A percentile compares a stretch with the other conserved stretches of the same genome.
phyloP scores from a whole-genome alignment of 2,113 vertebrate species.

The Athene cunicularia region DNA sequence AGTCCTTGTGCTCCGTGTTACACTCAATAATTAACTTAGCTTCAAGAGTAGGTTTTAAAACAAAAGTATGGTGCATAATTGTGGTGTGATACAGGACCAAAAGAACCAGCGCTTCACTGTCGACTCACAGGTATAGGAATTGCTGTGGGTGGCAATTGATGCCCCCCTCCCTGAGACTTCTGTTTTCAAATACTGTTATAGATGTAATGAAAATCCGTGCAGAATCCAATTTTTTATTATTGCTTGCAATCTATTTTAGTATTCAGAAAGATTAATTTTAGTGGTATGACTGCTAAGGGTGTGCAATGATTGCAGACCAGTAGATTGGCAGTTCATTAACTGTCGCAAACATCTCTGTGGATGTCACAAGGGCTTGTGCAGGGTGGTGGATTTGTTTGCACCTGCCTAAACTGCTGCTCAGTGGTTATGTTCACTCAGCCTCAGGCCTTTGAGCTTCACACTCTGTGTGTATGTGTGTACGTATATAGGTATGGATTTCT shows the following conservation, averaged over 20 bases:
- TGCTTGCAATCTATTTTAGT: background rate
- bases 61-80: background rate
- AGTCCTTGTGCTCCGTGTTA: background rate
- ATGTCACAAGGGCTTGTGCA: background rate
- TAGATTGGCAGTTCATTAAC: fast-evolving
- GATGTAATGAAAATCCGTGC: background rate
- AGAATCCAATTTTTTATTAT: background rate
- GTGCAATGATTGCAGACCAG: background rate
- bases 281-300: background rate
- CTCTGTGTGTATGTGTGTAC: fast-evolving
- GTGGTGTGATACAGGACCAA: background rate
- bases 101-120: background rate
- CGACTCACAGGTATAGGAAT: background rate
- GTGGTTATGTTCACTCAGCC: background rate
- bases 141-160: background rate
- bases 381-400: background rate
- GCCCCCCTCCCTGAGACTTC: fast-evolving
- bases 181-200: background rate
- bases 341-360: background rate
- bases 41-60: background rate
- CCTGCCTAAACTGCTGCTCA: background rate
- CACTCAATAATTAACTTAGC: background rate
- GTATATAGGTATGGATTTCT: background rate
- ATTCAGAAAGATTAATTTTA: background rate
- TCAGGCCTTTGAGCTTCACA: background rate